A percentile compares a stretch with the other conserved stretches of the same genome.
phyloP scores from a whole-genome alignment of 2,888 invertebrate genomes.

The Dilophus febrilis region DNA sequence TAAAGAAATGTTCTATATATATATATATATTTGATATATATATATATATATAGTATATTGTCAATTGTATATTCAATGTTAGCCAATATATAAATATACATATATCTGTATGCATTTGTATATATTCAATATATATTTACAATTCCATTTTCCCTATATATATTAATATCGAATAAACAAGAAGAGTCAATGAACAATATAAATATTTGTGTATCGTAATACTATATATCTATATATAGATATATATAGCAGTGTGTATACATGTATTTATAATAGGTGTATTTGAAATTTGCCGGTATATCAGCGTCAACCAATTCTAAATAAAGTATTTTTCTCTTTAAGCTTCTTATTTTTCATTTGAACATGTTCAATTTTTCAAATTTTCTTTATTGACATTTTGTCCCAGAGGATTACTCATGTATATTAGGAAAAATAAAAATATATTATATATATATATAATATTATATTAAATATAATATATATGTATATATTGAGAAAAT shows the following conservation, averaged over 20 bases:
- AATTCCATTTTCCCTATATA: not conserved
- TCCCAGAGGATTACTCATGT: slow-evolving; percentile 1
- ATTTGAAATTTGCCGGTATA: no score
- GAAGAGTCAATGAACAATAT: not conserved
- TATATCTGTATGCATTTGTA: no score
- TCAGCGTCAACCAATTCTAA: not conserved
- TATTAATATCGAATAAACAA: not conserved
- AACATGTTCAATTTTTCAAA: slow-evolving; percentile 3
- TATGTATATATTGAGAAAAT: no score
- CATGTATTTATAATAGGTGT: not conserved
- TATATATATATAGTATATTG: no score
- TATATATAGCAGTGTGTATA: not conserved
- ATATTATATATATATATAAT: no score
- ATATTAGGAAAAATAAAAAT: no score
- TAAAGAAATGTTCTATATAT: no score
- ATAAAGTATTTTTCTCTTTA: slow-evolving; percentile 1
- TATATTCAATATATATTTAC: no score
- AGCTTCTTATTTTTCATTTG: slow-evolving; percentile 2
- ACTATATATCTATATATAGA: not conserved
- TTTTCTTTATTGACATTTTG: slow-evolving; percentile 2
- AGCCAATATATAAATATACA: no score
- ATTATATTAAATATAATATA: no score
- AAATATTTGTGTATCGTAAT: not conserved
- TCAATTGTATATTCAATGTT: no score
- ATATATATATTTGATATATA: no score